phyloP scores from a whole-genome alignment of 2,888 invertebrate species.

The Petrolisthes cinctipes region DNA sequence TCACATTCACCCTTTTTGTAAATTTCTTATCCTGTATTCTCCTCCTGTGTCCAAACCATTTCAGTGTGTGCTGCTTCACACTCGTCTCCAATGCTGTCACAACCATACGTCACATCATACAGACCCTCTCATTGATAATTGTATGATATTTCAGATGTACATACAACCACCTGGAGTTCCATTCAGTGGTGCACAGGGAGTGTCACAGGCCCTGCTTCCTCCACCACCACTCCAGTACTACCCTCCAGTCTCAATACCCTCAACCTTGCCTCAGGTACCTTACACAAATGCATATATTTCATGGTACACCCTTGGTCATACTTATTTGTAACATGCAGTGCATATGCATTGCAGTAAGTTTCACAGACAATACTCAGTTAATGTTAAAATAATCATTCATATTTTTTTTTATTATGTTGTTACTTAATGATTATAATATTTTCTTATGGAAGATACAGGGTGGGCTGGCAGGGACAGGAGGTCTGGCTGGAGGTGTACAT shows the following conservation, averaged over 20 bases:
- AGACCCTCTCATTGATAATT: no score
- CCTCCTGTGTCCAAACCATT: no score
- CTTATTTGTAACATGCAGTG: conserved; percentile 17
- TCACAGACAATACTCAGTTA: no score
- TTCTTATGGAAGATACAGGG: conserved; percentile 10
- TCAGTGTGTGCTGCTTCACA: no score
- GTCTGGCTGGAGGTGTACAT: conserved; percentile 36
- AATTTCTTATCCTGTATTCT: no score
- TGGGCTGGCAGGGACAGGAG: conserved; percentile 44
- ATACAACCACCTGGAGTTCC: conserved; percentile 62
- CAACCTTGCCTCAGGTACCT: conserved; percentile 61
- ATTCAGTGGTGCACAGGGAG: conserved; percentile 58
- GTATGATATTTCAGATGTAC: conserved; percentile 53
- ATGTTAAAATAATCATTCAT: neutral
- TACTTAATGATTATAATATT: neutral
- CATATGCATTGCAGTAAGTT: neutral
- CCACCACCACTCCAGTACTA: conserved; percentile 63
- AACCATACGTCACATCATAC: no score
- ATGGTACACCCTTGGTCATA: no score
- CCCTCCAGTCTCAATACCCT: conserved; percentile 62
- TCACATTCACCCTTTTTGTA: no score
- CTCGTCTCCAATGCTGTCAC: no score
- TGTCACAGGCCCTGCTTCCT: conserved; percentile 60
- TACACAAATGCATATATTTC: neutral
- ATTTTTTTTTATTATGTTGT: conserved; percentile 3